These are phyloP conservation scores for Nerophis lumbriciformis DNA, from an alignment of 2,113 vertebrate genomes.

Conservation along the genomic window DNA sequence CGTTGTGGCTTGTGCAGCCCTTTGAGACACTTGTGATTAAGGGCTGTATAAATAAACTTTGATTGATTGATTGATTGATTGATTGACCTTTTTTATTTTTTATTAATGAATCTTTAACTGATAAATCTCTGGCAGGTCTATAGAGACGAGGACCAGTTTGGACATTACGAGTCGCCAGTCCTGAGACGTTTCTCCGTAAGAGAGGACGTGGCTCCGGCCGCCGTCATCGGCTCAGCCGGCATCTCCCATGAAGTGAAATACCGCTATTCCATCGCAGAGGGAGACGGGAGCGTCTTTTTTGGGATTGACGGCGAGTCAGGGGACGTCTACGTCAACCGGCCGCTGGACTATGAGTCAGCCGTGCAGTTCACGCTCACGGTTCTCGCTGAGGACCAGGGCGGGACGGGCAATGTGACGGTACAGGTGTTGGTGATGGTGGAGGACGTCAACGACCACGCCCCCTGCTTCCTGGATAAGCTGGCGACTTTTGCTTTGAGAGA, in stretches of 20 bases:
- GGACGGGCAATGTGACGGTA: conserved; percentile 59
- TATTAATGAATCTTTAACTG: background rate
- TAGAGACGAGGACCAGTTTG: conserved; percentile 45
- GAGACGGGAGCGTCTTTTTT: conserved; percentile 75
- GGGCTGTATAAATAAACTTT: no score
- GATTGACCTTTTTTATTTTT: no score
- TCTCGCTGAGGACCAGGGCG: conserved; percentile 59
- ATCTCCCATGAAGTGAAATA: conserved; percentile 49
- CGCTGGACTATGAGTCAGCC: conserved; percentile 82
- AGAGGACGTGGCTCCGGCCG: conserved; percentile 77
- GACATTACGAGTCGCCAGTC: conserved; percentile 43
- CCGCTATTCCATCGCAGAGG: conserved; percentile 72
- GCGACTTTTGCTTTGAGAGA: conserved; percentile 77
- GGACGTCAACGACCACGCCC: conserved; percentile 84
- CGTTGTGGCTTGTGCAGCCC: no score
- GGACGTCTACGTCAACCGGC: conserved; percentile 78
- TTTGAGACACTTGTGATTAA: no score
- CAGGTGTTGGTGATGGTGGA: conserved; percentile 77
- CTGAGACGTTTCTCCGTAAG: conserved; percentile 72
- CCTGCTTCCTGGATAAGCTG: conserved; percentile 78
- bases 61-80: no score
- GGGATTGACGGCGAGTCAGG: conserved; percentile 76
- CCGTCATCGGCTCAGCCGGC: conserved; percentile 71
- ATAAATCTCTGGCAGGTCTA: conserved; percentile 73
- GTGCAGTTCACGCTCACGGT: conserved; percentile 77